Percentiles rank a stretch among this genome's conserved stretches.
Evolutionary conservation across 2,113 vertebrate genomes (phyloP).

Genomic region (Syngnathus typhle): DNA sequence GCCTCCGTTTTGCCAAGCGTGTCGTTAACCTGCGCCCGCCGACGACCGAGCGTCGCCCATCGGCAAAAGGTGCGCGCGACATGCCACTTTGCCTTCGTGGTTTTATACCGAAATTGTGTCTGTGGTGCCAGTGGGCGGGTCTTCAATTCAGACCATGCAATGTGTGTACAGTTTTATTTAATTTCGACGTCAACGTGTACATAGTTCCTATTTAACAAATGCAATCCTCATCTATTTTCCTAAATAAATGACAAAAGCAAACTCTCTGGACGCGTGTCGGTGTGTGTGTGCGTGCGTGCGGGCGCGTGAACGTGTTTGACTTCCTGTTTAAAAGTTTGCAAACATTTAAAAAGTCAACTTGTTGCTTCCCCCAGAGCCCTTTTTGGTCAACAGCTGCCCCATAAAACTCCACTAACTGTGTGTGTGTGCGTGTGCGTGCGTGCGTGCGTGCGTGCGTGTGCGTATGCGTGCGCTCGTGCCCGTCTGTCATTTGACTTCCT

Average conservation of each 20-base stretch:
- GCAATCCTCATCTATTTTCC: constrained; percentile 71
- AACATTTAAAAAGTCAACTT: too few species aligned
- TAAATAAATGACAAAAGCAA: constrained; percentile 69
- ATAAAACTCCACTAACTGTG: too few species aligned
- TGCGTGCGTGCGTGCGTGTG: background rate
- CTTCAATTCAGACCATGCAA: constrained; percentile 73
- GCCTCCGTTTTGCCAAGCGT: background rate
- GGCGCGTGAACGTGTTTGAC: background rate
- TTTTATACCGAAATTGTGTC: constrained; percentile 15
- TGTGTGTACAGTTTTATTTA: constrained; percentile 58
- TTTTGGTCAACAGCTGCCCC: too few species aligned
- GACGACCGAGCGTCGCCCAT: background rate
- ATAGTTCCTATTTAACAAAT: constrained; percentile 63
- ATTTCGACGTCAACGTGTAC: constrained; percentile 67
- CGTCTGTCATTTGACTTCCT: background rate
- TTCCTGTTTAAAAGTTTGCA: background rate
- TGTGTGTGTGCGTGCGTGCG: background rate
- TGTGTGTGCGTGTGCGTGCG: too few species aligned
- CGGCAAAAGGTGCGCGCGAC: too few species aligned
- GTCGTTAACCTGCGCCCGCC: too few species aligned
- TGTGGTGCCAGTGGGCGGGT: constrained; percentile 33
- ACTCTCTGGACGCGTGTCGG: background rate
- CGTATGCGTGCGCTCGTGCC: background rate
- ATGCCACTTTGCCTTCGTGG: background rate
- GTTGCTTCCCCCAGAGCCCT: too few species aligned